Evolutionary conservation across 1,140 invertebrate species (phyloP), one percentile per base, ranked within the genome.

Genomic region (Calycopis cecrops): DNA sequence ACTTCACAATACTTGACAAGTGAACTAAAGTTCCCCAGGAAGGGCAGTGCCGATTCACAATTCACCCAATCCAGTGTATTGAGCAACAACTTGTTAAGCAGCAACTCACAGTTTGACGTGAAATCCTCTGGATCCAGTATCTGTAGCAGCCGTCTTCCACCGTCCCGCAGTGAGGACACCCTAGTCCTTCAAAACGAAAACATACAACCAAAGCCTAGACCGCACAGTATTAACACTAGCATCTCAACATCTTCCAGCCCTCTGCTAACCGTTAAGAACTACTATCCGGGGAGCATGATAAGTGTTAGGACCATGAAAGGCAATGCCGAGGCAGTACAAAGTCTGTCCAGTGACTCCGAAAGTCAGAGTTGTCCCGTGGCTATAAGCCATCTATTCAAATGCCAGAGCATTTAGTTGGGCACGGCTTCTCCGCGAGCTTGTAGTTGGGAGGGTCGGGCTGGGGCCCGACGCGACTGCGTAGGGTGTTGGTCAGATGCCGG

Each of bases 101-200:
- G 78, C 38, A 85, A 83, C 51, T 74, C 81, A 3, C 82, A 87
- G 35, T 86, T 86, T 35, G 80, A 85, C 48, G 74, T 80, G n/a
- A 82, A 77, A 63, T 84, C 80, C 0, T 65, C 71, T 6, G 73
- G 70, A 42, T 81, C 84, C 0, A 84, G 76, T 49, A 67, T 75
- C 33, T 63, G 60, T 8, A 79, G 67, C 50, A 74, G 67, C 69
- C 82, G 92, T 21, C 75, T 94, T 35, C 92, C 93, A 0, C 93
- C 93, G 0, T 95, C 94, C 0, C 90, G 92, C 33, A 95, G 93
- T 57, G 94, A 95, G 72, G 94, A 96, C 64, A 93, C 92, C 0
- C 68, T 95, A 14, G 90, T 92, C 2, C 72, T 90, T 0, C 88
- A 89, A 59, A 88, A 91, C 68, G 90, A 91, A 63, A 69, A 78